Base-by-base conservation (phyloP, 2,113 vertebrate species). In the Daubentonia madagascariensis region DNA sequence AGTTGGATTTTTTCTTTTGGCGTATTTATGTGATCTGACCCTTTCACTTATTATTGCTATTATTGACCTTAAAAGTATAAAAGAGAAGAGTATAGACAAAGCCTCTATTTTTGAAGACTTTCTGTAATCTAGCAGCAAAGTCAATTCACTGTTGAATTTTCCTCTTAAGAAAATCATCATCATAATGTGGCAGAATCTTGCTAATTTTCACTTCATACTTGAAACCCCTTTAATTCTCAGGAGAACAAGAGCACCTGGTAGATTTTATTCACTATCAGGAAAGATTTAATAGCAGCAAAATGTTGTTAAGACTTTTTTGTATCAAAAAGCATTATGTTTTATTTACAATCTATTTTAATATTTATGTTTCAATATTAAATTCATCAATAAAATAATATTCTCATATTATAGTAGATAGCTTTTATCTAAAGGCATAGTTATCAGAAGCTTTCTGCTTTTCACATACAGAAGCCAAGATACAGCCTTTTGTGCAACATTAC, bases 161-260 rank as follows among this genome's bases (percentile, higher is more conserved):
- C 40, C 40, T 96, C 59, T 85, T 81, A 93, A 94, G 96, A 96
- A 87, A 96, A 96, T 65, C 61, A 57, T 68, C 65, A 57, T 61
- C 61, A 43, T 83, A 94, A 94, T 81, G 48, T 91, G 76, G 32
- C 81, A 91, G 88, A 96, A 95, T 96, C 70, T 90, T 91, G 72
- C 92, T 95, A 95, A 96, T 96, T 97, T 98, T 96, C 68, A 91
- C 85, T 84, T 96, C 90, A 81, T 93, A 48, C 76, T 95, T 95
- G 96, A 95, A 92, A 87, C 76, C 10, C 25, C 17, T 94, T 65
- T 94, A 75, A 67, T 85, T 98, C 80, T 96, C 81, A 37, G 94
- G 84, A 94, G 63, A 89, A 72, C 68, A 93, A 92, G 88, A 94
- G 32, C 75, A 96, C 68, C 91, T 96, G 96, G 83, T 94, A 76